Base-by-base conservation (phyloP, 2,888 invertebrate genomes). In the Cataglyphis altisquamis region DNA sequence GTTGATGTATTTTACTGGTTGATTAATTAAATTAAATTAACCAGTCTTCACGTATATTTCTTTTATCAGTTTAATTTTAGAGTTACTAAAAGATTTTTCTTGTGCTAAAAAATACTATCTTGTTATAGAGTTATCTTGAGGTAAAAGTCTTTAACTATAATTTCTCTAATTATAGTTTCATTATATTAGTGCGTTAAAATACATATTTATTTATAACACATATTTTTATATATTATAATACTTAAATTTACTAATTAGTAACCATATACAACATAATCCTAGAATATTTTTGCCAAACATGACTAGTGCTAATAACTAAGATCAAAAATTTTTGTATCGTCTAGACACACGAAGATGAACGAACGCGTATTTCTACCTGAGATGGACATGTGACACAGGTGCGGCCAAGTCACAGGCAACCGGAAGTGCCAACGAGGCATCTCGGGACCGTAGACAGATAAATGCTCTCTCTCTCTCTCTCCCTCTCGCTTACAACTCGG, bases 391-490 rank as follows among this genome's bases (percentile, higher is more conserved):
- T 41, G 81, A 70, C 75, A 41, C 82, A 77, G 75, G 72, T 83
- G 81, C 64, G 73, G 57, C 68, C 62, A 73, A 63, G 82, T 67
- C 48, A 78, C 41, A 64, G 41, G 25, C 45, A 75, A 82, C 55
- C 82, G 86, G 86, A 86, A 86, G 67, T 82, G 52, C 52, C 55
- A 48, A 60, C 52, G 60, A 75, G 70, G 81, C 39, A 57, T 52
- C 62, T 29, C 66, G 73, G 48, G 29, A 45, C 66, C 60, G 63
- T 60, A 48, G 52, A 74, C 66, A 55, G 55, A 62, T 52, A 60
- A 55, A 84, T 36, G 45, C 64, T 52, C 32, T 83, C 82, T 63
- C 60, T 75, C 15, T 64, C 60, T 75, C n/a, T 39, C 41, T 63
- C 29, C n/a, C 6, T n/a, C 32, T 39, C 63, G 10, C 82, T 29